These are phyloP conservation scores for Mugil cephalus DNA, from an alignment of 2,113 vertebrate species.

Conservation along the genomic window DNA sequence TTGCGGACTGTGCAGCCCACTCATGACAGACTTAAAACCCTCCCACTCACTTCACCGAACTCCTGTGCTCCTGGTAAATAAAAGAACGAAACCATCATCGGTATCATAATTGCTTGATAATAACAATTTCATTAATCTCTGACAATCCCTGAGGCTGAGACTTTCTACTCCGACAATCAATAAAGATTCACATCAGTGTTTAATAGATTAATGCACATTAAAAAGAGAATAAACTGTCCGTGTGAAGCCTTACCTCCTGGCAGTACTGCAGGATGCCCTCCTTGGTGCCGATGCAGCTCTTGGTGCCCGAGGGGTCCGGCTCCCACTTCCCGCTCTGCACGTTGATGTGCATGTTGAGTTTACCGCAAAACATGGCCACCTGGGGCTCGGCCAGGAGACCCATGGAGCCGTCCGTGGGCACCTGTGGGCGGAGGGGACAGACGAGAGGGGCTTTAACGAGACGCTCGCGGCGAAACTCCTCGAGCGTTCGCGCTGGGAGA, in stretches of 20 bases:
- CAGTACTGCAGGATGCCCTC: slow-evolving; percentile 98
- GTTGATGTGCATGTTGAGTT: slow-evolving; percentile 98
- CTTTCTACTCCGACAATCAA: not conserved
- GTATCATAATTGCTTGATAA: slow-evolving; percentile 34
- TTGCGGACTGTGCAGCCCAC: slow-evolving; percentile 2
- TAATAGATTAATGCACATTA: not conserved
- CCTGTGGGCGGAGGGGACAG: slow-evolving; percentile 77
- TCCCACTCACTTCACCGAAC: no score
- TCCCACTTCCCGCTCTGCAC: slow-evolving; percentile 98
- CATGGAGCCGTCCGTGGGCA: slow-evolving; percentile 92
- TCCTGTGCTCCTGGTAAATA: not conserved
- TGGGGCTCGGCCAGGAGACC: slow-evolving; percentile 96
- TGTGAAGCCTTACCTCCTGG: slow-evolving; percentile 88
- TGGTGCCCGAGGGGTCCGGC: slow-evolving; percentile 90
- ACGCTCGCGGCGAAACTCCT: slow-evolving; percentile 35
- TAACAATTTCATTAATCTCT: slow-evolving; percentile 18
- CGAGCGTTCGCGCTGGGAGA: slow-evolving; percentile 14
- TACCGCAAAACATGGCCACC: slow-evolving; percentile 97
- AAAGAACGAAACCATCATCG: not conserved
- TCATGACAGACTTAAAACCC: slow-evolving; percentile 24
- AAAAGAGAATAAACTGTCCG: not conserved
- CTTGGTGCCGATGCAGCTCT: slow-evolving; percentile 93
- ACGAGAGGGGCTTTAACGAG: slow-evolving; percentile 43
- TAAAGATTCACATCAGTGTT: slow-evolving; percentile 22
- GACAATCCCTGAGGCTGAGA: slow-evolving; percentile 9